Evolutionary conservation across 1,140 invertebrate species (phyloP), one percentile per base, ranked within the genome.

Genomic region (Drosophila melanica): DNA sequence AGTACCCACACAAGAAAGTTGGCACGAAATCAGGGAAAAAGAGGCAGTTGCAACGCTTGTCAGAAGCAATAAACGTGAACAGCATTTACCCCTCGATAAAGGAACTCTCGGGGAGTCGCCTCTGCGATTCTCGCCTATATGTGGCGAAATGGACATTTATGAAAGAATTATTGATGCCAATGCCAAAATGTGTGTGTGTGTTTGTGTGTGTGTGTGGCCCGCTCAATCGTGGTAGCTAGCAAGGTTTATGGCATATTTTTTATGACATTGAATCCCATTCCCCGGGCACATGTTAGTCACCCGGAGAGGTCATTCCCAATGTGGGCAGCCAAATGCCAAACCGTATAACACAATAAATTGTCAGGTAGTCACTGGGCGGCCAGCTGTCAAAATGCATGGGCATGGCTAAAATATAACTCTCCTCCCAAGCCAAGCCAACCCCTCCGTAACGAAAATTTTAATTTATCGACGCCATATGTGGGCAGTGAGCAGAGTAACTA

Each of bases 401-500:
- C 80, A 90, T 60, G 51, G 33, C 44, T 45, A 30, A 64, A 59
- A 71, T 64, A 75, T 87, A 70, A 76, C 84, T 68, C 77, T 75
- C 59, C 23, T 23, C 39, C 14, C 16, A 18, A 18, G 18, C 8
- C 16, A 12, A 18, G 8, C 23, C 14, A 9, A 39, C 44, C 9
- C 50, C 9, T 20, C 12, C 20, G 64, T 59, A 74, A 80, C 64
- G 78, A 81, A 86, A 85, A 90, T 90, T 90, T 90, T 90, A 90
- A 90, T 90, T 90, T 90, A 90, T 90, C 87, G 86, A 90, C 86
- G 77, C 86, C 86, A 90, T 90, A 90, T 90, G 86, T 90, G 86
- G 86, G 86, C 86, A 90, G 62, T 69, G 79, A 82, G 82, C 82
- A 77, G 75, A 62, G 79, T 71, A 81, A 86, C 76, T 77, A 84